Base-by-base conservation (phyloP, 2,113 vertebrate genomes). In the Ceyx margarethae region DNA sequence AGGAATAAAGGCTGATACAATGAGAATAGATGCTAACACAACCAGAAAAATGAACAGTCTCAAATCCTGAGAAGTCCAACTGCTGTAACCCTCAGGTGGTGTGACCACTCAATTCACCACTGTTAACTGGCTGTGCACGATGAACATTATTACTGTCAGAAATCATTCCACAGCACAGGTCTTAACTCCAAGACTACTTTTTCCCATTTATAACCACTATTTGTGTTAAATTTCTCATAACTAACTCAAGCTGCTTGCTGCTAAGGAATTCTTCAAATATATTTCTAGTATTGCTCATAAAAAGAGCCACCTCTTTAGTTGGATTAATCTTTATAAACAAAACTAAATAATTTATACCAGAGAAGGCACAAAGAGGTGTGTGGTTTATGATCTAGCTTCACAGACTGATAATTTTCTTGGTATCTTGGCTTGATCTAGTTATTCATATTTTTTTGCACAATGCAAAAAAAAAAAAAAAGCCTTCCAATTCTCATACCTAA, bases 371-470 rank as follows among this genome's bases (percentile, higher is more conserved):
- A 69, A 90, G 46, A 94, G 19, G 26, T 82, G 6, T 54, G 50
- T 35, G 13, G 73, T 51, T 94, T 89, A 81, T 15, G 18, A 50
- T n/a, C 93, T 60, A 68, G 35, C 74, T 91, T 95, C 80, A 46
- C 8, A 92, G 65, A 80, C 67, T 78, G 81, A 65, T 77, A 56
- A 81, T 79, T 81, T 89, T 85, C 72, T 84, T 69, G 75, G 56
- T 67, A 65, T 65, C 58, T 66, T 68, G 42, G 21, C 67, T 96
- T 88, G 58, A 87, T 80, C 73, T 87, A 48, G 66, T 95, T 91
- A 94, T 74, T 93, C 13, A 6, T 28, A 15, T n/a, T 76, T 89
- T 91, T 84, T 87, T 81, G 5, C 71, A 95, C 51, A 89, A 76
- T 58, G 50, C 9, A 37, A 37, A 37, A 37, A 37, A 35, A 33